phyloP scores from a whole-genome alignment of 2,888 invertebrate species.

The Euzophera pinguis region DNA sequence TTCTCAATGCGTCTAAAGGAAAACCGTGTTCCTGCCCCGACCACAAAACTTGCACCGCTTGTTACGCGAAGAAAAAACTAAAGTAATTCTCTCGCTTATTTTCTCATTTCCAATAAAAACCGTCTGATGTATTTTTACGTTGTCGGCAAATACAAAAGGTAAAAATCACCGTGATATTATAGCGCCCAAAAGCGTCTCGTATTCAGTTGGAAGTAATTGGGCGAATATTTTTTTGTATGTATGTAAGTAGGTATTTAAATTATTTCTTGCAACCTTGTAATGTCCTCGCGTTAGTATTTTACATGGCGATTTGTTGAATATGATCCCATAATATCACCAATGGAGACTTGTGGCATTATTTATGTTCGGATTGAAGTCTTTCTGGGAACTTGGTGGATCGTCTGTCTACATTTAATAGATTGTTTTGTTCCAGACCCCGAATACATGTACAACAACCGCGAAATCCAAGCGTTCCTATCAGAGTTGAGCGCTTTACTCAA shows the following conservation, averaged over 20 bases:
- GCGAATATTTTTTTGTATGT: too few species aligned
- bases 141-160: conserved; percentile 38
- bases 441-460: neutral
- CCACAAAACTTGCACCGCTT: conserved; percentile 25
- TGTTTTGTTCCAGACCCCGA: conserved; percentile 2
- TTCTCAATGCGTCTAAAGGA: conserved; percentile 22
- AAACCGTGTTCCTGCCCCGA: conserved; percentile 30
- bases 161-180: conserved; percentile 4
- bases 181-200: neutral
- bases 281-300: too few species aligned
- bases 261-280: too few species aligned
- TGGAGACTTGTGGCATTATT: too few species aligned
- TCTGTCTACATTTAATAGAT: too few species aligned
- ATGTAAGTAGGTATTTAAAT: too few species aligned
- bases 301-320: too few species aligned
- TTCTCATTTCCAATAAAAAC: conserved; percentile 11
- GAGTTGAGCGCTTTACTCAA: neutral
- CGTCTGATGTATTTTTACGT: conserved; percentile 27
- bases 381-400: too few species aligned
- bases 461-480: neutral
- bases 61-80: conserved; percentile 20
- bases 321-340: too few species aligned
- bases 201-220: too few species aligned
- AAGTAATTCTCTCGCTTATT: conserved; percentile 31
- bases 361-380: too few species aligned